Percentiles rank a stretch among this genome's conserved stretches.
phyloP scores from a whole-genome alignment of 2,113 vertebrate genomes.

The Bujurquina vittata region DNA sequence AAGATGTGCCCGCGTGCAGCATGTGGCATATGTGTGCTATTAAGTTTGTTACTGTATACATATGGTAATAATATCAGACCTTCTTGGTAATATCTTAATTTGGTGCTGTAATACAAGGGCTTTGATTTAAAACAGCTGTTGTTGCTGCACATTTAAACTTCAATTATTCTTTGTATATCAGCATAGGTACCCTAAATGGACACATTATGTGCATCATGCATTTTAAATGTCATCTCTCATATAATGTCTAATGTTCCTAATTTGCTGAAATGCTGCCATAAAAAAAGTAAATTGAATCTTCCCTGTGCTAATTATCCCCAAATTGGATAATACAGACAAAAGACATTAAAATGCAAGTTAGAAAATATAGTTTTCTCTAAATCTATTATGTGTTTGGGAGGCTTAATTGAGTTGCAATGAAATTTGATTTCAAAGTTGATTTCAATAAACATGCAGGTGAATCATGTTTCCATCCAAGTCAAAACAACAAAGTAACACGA shows the following conservation, averaged over 20 bases:
- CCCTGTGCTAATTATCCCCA: neutral
- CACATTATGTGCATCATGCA: neutral
- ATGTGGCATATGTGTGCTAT: slow-evolving; percentile 2
- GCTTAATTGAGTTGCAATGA: slow-evolving; percentile 7
- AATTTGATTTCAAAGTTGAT: neutral
- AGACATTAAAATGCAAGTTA: neutral
- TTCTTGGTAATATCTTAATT: slow-evolving; percentile 18
- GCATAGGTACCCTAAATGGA: neutral
- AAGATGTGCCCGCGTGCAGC: slow-evolving; percentile 11
- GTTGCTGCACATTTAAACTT: slow-evolving; percentile 4
- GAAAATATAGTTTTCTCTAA: neutral
- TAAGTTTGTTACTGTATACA: neutral
- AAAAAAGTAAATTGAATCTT: neutral
- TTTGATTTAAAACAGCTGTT: neutral
- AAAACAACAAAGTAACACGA: neutral
- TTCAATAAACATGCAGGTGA: neutral
- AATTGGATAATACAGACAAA: neutral
- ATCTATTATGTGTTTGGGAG: neutral
- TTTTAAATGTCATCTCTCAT: neutral
- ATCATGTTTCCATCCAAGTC: neutral
- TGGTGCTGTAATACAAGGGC: neutral
- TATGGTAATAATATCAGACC: neutral
- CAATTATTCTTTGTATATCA: neutral
- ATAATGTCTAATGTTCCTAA: neutral
- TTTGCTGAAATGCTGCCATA: neutral